Percentiles rank a stretch among this genome's conserved stretches.
Conservation (phyloP, 2,797 vertebrate species). For the Gallinago solitaria region DNA sequence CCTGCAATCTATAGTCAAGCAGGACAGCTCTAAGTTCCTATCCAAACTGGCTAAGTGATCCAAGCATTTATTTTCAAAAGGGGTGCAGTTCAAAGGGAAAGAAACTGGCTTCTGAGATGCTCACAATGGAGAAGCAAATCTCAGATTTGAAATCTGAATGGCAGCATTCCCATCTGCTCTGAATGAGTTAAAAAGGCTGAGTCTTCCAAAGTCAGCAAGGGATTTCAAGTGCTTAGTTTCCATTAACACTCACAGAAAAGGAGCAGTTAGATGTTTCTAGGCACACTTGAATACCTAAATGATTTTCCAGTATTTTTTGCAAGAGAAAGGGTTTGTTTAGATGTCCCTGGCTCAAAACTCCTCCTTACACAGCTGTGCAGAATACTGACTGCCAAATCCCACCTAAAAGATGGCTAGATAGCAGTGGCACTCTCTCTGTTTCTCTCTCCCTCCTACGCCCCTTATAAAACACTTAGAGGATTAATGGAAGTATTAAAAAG, state of each 20-base stretch:
- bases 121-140: neutral
- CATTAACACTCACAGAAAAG: neutral
- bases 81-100: neutral
- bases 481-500: neutral
- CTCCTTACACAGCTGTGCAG: neutral
- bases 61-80: neutral
- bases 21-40: neutral
- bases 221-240: neutral
- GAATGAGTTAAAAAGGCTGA: neutral
- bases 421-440: neutral
- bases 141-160: neutral
- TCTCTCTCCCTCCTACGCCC: neutral
- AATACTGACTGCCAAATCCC: neutral
- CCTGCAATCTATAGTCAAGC: neutral
- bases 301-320: neutral
- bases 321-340: neutral
- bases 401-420: neutral
- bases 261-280: neutral
- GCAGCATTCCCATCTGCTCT: neutral
- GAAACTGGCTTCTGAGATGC: neutral
- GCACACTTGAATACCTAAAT: neutral
- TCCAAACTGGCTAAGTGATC: neutral
- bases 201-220: neutral
- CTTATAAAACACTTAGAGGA: neutral
- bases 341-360: neutral